Evolutionary conservation across 2,797 vertebrate species (phyloP), one percentile per base, ranked within the genome.

Genomic region (Hybognathus amarus): DNA sequence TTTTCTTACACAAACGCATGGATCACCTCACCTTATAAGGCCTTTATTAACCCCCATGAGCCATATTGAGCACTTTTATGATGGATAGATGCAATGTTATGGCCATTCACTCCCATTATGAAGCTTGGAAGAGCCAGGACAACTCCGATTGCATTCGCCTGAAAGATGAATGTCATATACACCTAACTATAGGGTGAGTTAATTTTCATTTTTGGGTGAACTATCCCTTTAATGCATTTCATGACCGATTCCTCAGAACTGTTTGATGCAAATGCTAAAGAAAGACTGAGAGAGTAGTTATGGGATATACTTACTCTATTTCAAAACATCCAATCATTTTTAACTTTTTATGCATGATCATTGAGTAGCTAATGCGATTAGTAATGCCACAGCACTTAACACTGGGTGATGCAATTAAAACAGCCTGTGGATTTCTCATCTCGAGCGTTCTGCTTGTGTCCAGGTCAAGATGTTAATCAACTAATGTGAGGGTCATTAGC

Each of bases 391-490:
- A 77, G 78, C 73, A 84, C 75, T 87, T 87, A 84, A 77, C 85
- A 73, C 40, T 73, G 74, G 54, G 50, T 84, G 82, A 87, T 84
- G 79, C 79, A 73, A 87, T 87, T 87, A 87, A 87, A 73, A 77
- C 73, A 71, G 73, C 67, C 82, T 54, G 74, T 78, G 79, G 67
- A 82, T 86, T 85, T 74, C 64, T 79, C 83, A 68, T 85, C 83
- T 79, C 61, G 22, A 59, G 24, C 52, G 45, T 79, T 73, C 80
- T 74, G 79, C 79, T 56, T 61, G 54, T 85, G 86, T 87, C 76
- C 83, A 83, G 86, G 86, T 87, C 86, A 87, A 85, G 76, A 85
- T 84, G 83, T 82, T 85, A 87, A 87, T 87, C 75, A 85, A 85
- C 76, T 87, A 87, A 87, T 85, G 83, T 42, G 86, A 76, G 76